Base-by-base conservation (phyloP, 2,113 vertebrate species). In the Centropus bengalensis region DNA sequence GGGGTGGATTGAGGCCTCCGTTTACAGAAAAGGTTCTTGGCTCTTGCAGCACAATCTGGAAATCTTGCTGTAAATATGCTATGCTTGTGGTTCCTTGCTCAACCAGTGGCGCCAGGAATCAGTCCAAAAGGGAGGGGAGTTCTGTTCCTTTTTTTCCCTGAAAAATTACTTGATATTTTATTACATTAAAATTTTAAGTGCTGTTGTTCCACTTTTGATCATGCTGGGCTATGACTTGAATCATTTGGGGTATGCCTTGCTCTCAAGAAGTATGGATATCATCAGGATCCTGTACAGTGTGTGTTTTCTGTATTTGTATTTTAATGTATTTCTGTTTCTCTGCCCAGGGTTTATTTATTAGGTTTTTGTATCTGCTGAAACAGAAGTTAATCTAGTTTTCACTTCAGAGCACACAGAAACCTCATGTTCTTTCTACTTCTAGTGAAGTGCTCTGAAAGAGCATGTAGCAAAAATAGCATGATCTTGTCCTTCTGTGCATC, bases 1-100 rank as follows among this genome's bases (percentile, higher is more conserved):
- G 45, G 12, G 49, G 62, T 64, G 27, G 40, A 40, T 21, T 51
- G 33, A 85, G 81, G 69, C 83, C n/a, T 84, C 52, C 54, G 60
- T 94, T 83, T 91, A 90, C 90, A 91, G 88, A 84, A 93, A 71
- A 63, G 69, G 26, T 81, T 94, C 56, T 94, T 95, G 96, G 92
- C 67, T 88, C 70, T 83, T 63, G 56, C 28, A 89, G 11, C 3
- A 2, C 55, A 51, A n/a, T 95, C 78, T 95, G 94, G 89, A 96
- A 93, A 95, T 47, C 47, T 93, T 97, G 86, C 75, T 95, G 91
- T 96, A 96, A 96, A 95, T 95, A 94, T 30, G 69, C 78, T 96
- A 26, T 91, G 60, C 71, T 94, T 98, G 97, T 96, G 97, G 96
- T 98, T 98, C 97, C 71, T 87, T 95, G 78, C 84, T 91, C 94